Evolutionary conservation across 2,113 vertebrate species (phyloP), one percentile per base, ranked within the genome.

Genomic region (Marmota monax): DNA sequence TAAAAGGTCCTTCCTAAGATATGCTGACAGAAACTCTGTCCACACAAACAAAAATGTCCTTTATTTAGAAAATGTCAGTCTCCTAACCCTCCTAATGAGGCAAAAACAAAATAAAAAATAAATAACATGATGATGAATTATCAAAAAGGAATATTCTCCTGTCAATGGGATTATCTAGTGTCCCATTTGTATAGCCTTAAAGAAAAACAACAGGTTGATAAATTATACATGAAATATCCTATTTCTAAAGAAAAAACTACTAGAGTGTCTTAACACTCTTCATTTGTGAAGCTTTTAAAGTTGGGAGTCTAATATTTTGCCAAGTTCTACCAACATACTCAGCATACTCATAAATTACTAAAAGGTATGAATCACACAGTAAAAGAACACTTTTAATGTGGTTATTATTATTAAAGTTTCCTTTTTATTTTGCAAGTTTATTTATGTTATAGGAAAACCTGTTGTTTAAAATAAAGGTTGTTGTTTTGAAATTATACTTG

Each of bases 401-500:
- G 2, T 27, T 85, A 48, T 77, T 69, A 42, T 61, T 73, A 82
- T 27, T 70, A 32, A 69, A 48, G 4, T 18, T 63, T 39, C 2
- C 51, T 42, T 22, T 90, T 45, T 87, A 42, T 56, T 95, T 95
- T 84, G 34, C 7, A 53, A 61, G n/a, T 61, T 87, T 84, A 56
- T 78, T 79, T 88, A 63, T 39, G 4, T 13, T 39, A 32, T 3
- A 53, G n/a, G 25, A 2, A 85, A 86, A 25, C 77, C 29, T 56
- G 29, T 12, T 84, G 32, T 10, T 94, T 88, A 91, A 77, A 74
- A 58, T 78, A 58, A 42, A 51, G 12, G 32, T 2, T 87, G 74
- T 77, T 98, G 69, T 93, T 97, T 69, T 87, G 96, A 90, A 97
- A 89, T 39, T 25, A 9, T 32, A 91, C 51, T 90, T 97, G 82